These are phyloP conservation scores for Tokudaia muenninki DNA, from an alignment of 2,797 vertebrate genomes.

Conservation along the genomic window DNA sequence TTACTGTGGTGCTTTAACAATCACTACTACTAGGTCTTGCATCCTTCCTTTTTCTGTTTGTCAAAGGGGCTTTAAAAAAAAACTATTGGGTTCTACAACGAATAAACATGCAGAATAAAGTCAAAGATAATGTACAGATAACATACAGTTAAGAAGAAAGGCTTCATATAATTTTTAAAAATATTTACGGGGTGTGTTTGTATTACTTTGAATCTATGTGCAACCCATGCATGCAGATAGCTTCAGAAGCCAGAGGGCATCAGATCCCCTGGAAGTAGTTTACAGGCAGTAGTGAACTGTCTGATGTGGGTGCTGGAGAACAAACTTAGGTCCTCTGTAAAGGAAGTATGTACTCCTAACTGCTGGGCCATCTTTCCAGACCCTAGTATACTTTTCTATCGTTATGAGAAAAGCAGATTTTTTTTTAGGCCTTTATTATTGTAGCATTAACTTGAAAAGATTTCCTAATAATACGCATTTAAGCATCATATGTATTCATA, in stretches of 20 bases:
- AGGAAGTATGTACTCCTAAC: background rate
- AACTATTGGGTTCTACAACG: background rate
- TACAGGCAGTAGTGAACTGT: background rate
- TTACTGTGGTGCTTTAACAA: background rate
- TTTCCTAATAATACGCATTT: background rate
- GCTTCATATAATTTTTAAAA: too few relatives aligned
- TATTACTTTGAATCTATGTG: background rate
- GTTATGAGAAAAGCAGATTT: background rate
- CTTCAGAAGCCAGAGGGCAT: background rate
- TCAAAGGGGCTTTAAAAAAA: background rate
- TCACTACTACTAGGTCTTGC: background rate
- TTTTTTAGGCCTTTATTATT: background rate
- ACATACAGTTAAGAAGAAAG: conserved; percentile 13
- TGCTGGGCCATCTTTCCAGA: background rate
- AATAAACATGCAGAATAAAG: background rate
- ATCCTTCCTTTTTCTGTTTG: background rate
- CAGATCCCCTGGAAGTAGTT: background rate
- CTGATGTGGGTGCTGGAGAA: background rate
- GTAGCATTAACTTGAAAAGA: conserved; percentile 3
- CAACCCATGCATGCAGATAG: background rate
- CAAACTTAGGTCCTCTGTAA: background rate
- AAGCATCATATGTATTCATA: background rate
- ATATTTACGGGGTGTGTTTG: background rate
- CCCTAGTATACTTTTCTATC: background rate
- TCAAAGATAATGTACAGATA: background rate